These are phyloP conservation scores for Cybosia mesomella DNA, from an alignment of 2,888 invertebrate genomes.

Conservation along the genomic window DNA sequence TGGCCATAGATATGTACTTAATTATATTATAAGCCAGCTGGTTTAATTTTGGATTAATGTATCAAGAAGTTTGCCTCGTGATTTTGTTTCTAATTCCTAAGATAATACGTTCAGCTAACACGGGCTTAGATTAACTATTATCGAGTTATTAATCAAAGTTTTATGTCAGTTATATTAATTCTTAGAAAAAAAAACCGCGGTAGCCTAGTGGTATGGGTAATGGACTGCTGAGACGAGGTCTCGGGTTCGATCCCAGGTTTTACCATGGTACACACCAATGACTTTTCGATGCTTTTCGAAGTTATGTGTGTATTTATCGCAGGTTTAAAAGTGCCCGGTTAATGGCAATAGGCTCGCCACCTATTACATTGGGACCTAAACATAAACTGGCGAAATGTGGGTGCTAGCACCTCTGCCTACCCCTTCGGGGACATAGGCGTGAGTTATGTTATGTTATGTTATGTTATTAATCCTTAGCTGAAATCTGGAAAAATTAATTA, in stretches of 20 bases:
- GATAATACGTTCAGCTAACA: slow-evolving; percentile 14
- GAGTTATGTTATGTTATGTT: too few relatives aligned
- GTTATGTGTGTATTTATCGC: too few relatives aligned
- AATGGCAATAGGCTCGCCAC: too few relatives aligned
- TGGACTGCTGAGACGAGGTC: too few relatives aligned
- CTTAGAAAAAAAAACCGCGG: too few relatives aligned
- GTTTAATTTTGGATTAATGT: slow-evolving; percentile 5
- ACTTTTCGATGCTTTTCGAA: too few relatives aligned
- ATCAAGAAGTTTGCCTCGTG: neutral
- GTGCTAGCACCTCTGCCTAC: neutral
- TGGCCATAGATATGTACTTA: slow-evolving; percentile 3
- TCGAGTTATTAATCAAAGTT: slow-evolving; percentile 19
- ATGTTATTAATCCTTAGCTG: neutral
- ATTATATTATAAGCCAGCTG: neutral
- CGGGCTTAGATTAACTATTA: slow-evolving; percentile 10
- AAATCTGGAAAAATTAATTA: neutral
- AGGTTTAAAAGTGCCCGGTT: too few relatives aligned
- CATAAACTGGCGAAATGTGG: neutral
- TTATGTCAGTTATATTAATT: neutral
- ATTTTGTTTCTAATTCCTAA: slow-evolving; percentile 7
- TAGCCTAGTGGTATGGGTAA: too few relatives aligned
- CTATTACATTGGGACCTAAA: neutral
- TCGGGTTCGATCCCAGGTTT: too few relatives aligned
- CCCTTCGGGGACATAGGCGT: too few relatives aligned
- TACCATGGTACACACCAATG: too few relatives aligned